Conservation (phyloP, 2,113 vertebrate species). For the Donacobius atricapilla region DNA sequence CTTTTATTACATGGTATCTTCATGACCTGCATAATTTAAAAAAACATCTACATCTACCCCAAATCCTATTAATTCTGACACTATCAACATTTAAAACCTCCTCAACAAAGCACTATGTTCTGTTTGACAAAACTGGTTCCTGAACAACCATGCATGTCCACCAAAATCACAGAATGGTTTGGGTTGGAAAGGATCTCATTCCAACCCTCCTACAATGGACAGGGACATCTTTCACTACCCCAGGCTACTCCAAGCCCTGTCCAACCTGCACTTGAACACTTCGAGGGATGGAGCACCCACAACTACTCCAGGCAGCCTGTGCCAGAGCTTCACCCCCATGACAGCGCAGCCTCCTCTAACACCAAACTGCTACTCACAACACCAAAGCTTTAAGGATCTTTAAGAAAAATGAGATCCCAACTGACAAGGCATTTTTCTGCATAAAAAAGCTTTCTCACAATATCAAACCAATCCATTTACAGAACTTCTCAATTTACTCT, state of each 20-base stretch:
- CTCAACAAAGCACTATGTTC: not conserved
- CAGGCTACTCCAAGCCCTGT: not conserved
- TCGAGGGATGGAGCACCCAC: not conserved
- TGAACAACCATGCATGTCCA: not conserved
- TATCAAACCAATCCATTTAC: not conserved
- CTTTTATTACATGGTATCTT: not conserved
- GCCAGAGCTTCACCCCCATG: rapidly evolving
- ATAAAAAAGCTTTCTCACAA: not conserved
- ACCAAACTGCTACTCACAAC: not conserved
- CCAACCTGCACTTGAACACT: not conserved
- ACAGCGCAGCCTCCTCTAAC: rapidly evolving
- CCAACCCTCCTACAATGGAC: too few species aligned
- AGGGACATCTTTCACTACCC: not conserved
- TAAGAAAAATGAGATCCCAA: not conserved
- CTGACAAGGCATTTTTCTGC: not conserved
- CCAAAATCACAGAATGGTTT: not conserved
- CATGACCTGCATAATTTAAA: rapidly evolving
- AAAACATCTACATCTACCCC: not conserved
- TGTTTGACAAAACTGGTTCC: not conserved
- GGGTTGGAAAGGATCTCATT: not conserved
- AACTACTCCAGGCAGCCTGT: not conserved
- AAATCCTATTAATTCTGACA: not conserved
- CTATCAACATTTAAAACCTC: too few species aligned
- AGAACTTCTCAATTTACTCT: not conserved
- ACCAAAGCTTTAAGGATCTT: rapidly evolving